Evolutionary conservation across 2,113 vertebrate genomes (phyloP), one percentile per base, ranked within the genome.

Genomic region (Agapornis roseicollis): DNA sequence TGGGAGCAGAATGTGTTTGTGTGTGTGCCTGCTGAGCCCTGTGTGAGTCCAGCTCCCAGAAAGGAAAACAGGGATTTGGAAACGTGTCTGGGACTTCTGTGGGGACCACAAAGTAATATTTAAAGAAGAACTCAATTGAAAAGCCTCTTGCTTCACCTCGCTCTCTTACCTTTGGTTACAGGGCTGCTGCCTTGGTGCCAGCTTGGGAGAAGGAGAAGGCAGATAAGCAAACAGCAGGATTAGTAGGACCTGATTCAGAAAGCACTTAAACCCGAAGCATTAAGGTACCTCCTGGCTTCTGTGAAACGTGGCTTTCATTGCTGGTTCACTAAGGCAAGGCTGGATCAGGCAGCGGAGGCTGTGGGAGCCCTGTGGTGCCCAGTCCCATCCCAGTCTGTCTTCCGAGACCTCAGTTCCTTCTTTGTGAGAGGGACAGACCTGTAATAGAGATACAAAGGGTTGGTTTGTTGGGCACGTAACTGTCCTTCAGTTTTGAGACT

Each of bases 1-100:
- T 92, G 80, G 80, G 88, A 83, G 88, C 96, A 81, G 94, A 74
- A 55, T 63, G 44, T 76, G 66, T 56, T 18, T 63, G 74, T 60
- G 9, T 52, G 81, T 52, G 64, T 85, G 63, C 89, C 71, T 87
- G 66, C 79, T 61, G 92, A 76, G 95, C 49, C 85, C 82, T 0
- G 19, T 37, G 85, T 13, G 58, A 90, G 85, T 56, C 82, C 71
- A 6, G 82, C 85, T 71, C 46, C 2, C 41, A 18, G 85, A 47
- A 89, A 79, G 28, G 44, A 70, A 88, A 92, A 39, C 55, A 78
- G 9, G 41, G 46, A 55, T 92, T 94, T 90, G 61, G 65, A 92
- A 90, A 79, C 6, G 60, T 55, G 68, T 44, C 85, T 78, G 68
- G 27, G 76, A 85, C 71, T 73, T 89, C 82, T 86, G 47, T 31